Evolutionary conservation across 2,113 vertebrate genomes (phyloP), one percentile per base, ranked within the genome.

Genomic region (Elephas maximus): DNA sequence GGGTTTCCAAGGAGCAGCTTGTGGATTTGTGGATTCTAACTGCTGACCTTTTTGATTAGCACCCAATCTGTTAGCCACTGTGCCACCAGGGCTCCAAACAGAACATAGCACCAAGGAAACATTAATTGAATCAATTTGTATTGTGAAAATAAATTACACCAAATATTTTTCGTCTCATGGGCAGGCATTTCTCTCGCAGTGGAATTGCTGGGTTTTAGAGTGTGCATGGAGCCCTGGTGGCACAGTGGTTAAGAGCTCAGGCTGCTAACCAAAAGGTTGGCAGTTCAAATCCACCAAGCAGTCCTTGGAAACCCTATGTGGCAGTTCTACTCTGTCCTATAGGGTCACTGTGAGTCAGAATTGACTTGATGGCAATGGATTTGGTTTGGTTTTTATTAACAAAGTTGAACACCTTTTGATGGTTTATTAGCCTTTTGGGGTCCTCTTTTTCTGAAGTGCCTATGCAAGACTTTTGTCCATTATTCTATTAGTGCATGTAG

Each of bases 131-230:
- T 92, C 69, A 73, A 81, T 86, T 93, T 33, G 20, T 26, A 76
- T 11, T 37, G 88, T 76, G 81, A 87, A 92, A 94, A 87, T 26
- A 77, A 93, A 79, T 74, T 41, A 65, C 30, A 87, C 26, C n/a
- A 82, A 91, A 41, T 85, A 74, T 21, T n/a, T 45, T 63, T 89
- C 81, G 69, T 85, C 69, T 81, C 26, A 0, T 17, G 3, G 51
- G 6, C 17, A 53, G 8, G 4, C 24, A 67, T 37, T 89, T 90
- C 85, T 76, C 65, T 94, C 63, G 86, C 2, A 51, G 51, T 37
- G 12, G 3, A 82, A 71, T 2, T 15, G 5, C 41, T 44, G 26
- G 76, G 7, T 80, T 94, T 73, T 37, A 57, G 21, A 14, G 33
- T 48, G 83, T 28, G 4, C 18, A 8, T 2, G 53, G 15, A 57